These are phyloP conservation scores for Chloebia gouldiae DNA, from an alignment of 2,113 vertebrate genomes.

Conservation along the genomic window DNA sequence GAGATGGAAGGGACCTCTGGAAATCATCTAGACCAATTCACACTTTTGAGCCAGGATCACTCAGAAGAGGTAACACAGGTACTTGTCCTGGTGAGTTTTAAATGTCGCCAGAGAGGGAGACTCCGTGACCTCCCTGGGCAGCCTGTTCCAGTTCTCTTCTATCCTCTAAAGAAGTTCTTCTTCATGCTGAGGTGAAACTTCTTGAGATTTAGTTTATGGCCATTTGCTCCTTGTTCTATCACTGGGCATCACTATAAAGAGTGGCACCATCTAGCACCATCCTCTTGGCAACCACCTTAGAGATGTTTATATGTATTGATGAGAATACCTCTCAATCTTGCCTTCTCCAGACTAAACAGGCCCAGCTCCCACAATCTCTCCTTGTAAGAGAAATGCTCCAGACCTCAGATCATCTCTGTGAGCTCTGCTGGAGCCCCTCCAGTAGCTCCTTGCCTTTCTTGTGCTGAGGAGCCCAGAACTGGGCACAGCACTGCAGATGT, in stretches of 20 bases:
- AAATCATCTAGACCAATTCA: not conserved
- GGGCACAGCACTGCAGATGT: not conserved
- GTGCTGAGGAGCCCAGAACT: not conserved
- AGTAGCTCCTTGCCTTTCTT: not conserved
- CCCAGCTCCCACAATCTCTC: not conserved
- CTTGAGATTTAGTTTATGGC: not conserved
- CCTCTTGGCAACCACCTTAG: rapidly evolving
- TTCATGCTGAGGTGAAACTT: not conserved
- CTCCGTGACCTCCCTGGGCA: not conserved
- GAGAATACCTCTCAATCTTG: not conserved
- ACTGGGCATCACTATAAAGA: no score
- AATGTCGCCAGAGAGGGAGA: not conserved
- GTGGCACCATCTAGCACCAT: not conserved
- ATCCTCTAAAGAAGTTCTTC: not conserved
- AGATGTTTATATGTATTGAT: not conserved
- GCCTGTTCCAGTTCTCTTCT: not conserved
- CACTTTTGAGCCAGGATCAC: not conserved
- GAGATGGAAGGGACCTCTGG: not conserved
- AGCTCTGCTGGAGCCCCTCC: rapidly evolving
- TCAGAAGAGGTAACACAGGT: not conserved
- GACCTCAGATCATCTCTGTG: not conserved
- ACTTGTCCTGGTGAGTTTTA: not conserved
- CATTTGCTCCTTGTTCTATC: not conserved
- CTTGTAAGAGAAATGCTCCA: not conserved
- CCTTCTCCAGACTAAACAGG: not conserved